Evolutionary conservation across 2,888 invertebrate species (phyloP).

Genomic region (Eupithecia pulchellata): DNA sequence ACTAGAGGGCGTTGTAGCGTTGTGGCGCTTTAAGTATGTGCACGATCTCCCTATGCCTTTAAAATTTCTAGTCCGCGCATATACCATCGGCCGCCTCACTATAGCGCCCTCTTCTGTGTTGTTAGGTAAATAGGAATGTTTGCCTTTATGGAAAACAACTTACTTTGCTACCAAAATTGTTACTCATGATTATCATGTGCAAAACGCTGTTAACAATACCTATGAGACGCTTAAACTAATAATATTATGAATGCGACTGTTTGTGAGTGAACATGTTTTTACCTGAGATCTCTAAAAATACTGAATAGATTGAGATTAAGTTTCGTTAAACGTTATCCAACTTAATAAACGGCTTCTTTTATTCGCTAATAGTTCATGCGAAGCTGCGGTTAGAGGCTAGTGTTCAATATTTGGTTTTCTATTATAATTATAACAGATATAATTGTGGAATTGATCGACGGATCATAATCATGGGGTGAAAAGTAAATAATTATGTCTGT

Average conservation of each 20-base stretch:
- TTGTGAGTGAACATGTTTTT: background rate
- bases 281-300: background rate
- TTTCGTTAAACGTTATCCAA: background rate
- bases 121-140: background rate
- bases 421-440: too few relatives aligned
- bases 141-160: background rate
- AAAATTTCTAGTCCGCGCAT: background rate
- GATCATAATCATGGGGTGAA: background rate
- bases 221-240: background rate
- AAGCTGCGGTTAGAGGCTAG: background rate
- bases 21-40: too few relatives aligned
- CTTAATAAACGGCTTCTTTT: background rate
- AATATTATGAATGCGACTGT: background rate
- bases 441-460: too few relatives aligned
- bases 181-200: background rate
- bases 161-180: background rate
- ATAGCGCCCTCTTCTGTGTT: background rate
- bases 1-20: background rate
- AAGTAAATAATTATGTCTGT: background rate
- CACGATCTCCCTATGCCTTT: too few relatives aligned
- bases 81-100: background rate
- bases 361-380: background rate
- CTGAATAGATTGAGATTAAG: background rate
- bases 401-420: background rate
- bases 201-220: background rate